A percentile compares a stretch with the other conserved stretches of the same genome.
Conservation (phyloP, 2,888 invertebrate genomes). For the Brachyptera putata region DNA sequence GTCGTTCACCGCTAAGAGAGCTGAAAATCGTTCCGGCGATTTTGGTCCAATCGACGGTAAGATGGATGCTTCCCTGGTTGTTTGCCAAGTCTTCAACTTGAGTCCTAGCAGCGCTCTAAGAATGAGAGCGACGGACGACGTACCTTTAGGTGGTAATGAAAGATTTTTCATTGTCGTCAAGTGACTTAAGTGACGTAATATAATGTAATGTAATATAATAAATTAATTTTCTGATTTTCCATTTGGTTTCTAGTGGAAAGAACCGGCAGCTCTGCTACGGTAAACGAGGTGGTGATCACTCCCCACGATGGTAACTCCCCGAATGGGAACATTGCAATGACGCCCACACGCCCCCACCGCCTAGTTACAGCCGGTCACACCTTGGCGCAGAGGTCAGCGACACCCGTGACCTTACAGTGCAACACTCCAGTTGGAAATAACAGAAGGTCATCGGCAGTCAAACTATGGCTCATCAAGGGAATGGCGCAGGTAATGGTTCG, state of each 20-base stretch:
- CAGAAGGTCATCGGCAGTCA: conserved; percentile 39
- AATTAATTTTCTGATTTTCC: too few species aligned
- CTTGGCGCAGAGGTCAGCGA: background rate
- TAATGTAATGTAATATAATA: too few species aligned
- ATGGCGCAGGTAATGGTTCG: conserved; percentile 40
- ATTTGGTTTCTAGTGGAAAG: conserved; percentile 46
- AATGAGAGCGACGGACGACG: too few species aligned
- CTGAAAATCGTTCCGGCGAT: too few species aligned
- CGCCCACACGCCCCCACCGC: conserved; percentile 40
- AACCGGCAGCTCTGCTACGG: conserved; percentile 40
- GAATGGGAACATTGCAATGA: conserved; percentile 1
- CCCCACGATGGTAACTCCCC: conserved; percentile 32
- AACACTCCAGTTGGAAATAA: conserved; percentile 24
- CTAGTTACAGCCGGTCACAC: conserved; percentile 21
- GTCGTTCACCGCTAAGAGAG: too few species aligned
- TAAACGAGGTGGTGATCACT: conserved; percentile 38
- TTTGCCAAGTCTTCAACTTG: too few species aligned
- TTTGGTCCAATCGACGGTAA: too few species aligned
- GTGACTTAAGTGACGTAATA: too few species aligned
- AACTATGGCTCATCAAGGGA: conserved; percentile 44
- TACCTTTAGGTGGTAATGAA: too few species aligned
- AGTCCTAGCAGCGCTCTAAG: too few species aligned
- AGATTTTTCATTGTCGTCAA: too few species aligned
- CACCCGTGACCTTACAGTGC: background rate
- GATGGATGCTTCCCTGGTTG: too few species aligned